These are phyloP conservation scores for Stenichneumon culpator DNA, from an alignment of 2,888 invertebrate genomes.

Conservation along the genomic window DNA sequence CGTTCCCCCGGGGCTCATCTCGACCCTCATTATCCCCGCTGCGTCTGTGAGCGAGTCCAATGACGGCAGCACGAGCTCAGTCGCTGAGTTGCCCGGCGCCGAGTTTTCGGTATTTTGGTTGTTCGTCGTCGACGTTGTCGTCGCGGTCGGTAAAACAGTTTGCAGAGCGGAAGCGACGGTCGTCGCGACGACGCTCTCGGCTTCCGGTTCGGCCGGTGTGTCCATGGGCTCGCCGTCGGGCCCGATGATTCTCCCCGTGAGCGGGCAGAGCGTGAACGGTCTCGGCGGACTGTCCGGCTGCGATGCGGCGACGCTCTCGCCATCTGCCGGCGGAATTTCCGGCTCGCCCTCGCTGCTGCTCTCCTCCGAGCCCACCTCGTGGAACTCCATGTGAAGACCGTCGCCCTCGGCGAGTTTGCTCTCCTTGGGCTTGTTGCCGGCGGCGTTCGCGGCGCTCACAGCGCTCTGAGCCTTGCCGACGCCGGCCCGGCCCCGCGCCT, in stretches of 20 bases:
- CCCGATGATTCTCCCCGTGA: slow-evolving; percentile 87
- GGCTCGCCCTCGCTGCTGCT: slow-evolving; percentile 88
- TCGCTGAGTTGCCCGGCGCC: slow-evolving; percentile 61
- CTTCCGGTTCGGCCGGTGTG: slow-evolving; percentile 75
- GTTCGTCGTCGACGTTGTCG: slow-evolving; percentile 69
- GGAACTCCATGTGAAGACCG: slow-evolving; percentile 85
- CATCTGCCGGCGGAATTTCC: slow-evolving; percentile 85
- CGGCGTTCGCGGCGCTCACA: slow-evolving; percentile 24
- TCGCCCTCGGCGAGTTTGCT: slow-evolving; percentile 84
- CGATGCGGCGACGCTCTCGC: slow-evolving; percentile 85
- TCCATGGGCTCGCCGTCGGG: slow-evolving; percentile 83
- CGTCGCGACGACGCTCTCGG: slow-evolving; percentile 56
- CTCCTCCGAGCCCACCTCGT: slow-evolving; percentile 84
- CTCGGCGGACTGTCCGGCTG: slow-evolving; percentile 89
- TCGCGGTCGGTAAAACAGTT: slow-evolving; percentile 73
- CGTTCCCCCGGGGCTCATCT: slow-evolving; percentile 89
- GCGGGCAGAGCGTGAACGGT: slow-evolving; percentile 90
- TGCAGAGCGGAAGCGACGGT: slow-evolving; percentile 63
- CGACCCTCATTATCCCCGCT: slow-evolving; percentile 83
- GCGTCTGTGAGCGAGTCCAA: slow-evolving; percentile 80
- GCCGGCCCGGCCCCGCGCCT: slow-evolving; percentile 74
- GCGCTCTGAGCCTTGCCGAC: not conserved
- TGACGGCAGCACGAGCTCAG: slow-evolving; percentile 81
- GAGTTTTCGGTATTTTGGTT: slow-evolving; percentile 70
- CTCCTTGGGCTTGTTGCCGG: slow-evolving; percentile 80